Base-by-base conservation (phyloP, 2,888 invertebrate genomes). In the Melitaea athalia region DNA sequence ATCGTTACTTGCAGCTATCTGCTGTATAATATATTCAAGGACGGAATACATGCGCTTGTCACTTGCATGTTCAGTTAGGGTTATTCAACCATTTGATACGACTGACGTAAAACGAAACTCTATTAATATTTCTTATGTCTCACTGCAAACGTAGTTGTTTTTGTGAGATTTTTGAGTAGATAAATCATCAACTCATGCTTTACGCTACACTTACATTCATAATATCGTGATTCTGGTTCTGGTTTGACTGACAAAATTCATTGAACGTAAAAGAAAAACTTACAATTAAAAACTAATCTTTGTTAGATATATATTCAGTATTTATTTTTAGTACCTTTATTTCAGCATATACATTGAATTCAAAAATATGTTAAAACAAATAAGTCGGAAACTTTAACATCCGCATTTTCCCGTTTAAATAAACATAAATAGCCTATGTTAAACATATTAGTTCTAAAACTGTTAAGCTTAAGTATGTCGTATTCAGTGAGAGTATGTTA, bases 61-160 rank as follows among this genome's bases (percentile, higher is more conserved):
- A 70, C 65, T 67, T 49, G 55, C 67, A 64, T 45, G 33, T 49
- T 45, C 43, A 42, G 70, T 53, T 82, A 81, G 81, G 86, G 86
- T 86, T 87, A 85, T 88, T 88, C 85, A 89, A 89, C 86, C 81
- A 70, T 79, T 78, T 76, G 77, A 77, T 75, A 60, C 66, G 59
- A 59, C 70, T 73, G 74, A 78, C 76, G 77, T 72, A 75, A 72
- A 69, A 15, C 66, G 59, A 64, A 67, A 59, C 71, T 53, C 53
- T 75, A 73, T 73, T 72, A 75, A 75, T 76, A 75, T 55, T 60
- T 52, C 63, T 59, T 69, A 67, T 71, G 70, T 65, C 65, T 59
- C 68, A 63, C 64, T 69, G 64, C 53, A 63, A 57, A 53, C 66
- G 15, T 70, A 68, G 69, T 68, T 59, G 68, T 71, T 72, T 63